These are phyloP conservation scores for Actenoides hombroni DNA, from an alignment of 2,113 vertebrate species.

Conservation along the genomic window DNA sequence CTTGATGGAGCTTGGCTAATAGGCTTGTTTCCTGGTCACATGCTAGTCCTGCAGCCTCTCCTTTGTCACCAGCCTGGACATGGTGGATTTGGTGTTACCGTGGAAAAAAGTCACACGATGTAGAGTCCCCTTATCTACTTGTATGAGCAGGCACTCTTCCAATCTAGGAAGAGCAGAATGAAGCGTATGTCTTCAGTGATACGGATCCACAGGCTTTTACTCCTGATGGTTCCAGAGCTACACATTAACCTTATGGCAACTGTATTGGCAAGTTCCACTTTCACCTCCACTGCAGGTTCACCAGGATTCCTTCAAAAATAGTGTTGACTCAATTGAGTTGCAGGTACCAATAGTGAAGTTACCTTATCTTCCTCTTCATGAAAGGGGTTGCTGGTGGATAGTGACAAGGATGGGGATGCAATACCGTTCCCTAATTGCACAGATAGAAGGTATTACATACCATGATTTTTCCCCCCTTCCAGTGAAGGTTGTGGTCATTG, in stretches of 20 bases:
- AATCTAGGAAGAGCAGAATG: not conserved
- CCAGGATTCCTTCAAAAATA: not conserved
- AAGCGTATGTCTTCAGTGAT: not conserved
- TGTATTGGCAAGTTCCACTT: not conserved
- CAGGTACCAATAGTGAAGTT: not conserved
- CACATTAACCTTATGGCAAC: not conserved
- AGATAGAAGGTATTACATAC: not conserved
- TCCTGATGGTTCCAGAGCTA: not conserved
- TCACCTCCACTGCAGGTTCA: not conserved
- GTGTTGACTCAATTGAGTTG: not conserved
- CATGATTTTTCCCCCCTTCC: not conserved
- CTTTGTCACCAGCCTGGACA: not conserved
- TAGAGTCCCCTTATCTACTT: not conserved
- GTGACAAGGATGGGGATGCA: not conserved
- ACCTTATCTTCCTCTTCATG: not conserved
- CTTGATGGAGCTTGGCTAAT: not conserved
- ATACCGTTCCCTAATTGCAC: not conserved
- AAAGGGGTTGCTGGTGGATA: not conserved
- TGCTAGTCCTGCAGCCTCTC: not conserved
- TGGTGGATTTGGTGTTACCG: not conserved
- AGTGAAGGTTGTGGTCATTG: not conserved
- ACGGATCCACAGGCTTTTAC: not conserved
- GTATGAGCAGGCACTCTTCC: not conserved
- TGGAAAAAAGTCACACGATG: not conserved
- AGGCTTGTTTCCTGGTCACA: not conserved